These are phyloP conservation scores for Hozukius guyotensis DNA, from an alignment of 2,797 vertebrate genomes.

Conservation along the genomic window DNA sequence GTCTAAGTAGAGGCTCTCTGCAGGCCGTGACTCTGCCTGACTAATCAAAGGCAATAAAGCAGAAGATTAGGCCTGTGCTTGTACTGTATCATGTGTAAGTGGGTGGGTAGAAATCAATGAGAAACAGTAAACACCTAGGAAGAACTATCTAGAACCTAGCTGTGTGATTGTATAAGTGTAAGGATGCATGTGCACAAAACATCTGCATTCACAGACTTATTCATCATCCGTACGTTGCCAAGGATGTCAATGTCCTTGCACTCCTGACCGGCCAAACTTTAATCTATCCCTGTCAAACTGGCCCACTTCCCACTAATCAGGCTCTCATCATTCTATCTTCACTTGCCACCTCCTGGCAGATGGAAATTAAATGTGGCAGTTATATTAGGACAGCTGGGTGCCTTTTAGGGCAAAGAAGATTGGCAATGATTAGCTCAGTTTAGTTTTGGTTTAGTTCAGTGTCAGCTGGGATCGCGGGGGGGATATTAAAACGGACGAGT, in stretches of 20 bases:
- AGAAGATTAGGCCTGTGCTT: slow-evolving; percentile 17
- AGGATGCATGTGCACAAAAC: not conserved
- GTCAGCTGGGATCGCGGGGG: slow-evolving; percentile 25
- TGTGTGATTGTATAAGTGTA: not conserved
- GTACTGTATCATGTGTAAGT: not conserved
- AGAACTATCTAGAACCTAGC: not conserved
- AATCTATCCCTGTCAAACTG: slow-evolving; percentile 53
- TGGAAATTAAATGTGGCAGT: slow-evolving; percentile 67
- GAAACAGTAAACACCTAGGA: not conserved
- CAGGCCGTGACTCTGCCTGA: not conserved
- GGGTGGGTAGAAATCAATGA: not conserved
- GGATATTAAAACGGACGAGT: slow-evolving; percentile 29
- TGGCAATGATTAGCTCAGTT: slow-evolving; percentile 62
- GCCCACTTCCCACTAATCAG: slow-evolving; percentile 53
- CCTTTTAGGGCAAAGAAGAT: slow-evolving; percentile 58
- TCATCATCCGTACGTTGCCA: not conserved
- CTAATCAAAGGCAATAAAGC: slow-evolving; percentile 28
- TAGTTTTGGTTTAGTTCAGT: slow-evolving; percentile 53
- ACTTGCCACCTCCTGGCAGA: slow-evolving; percentile 58
- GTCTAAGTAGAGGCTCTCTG: not conserved
- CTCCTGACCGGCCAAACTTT: slow-evolving; percentile 43
- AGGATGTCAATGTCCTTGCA: slow-evolving; percentile 20
- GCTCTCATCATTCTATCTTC: slow-evolving; percentile 50
- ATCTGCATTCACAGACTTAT: slow-evolving; percentile 4
- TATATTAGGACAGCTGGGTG: slow-evolving; percentile 50